A percentile compares a stretch with the other conserved stretches of the same genome.
Conservation (phyloP, 2,113 vertebrate genomes). For the Protobothrops mucrosquamatus region DNA sequence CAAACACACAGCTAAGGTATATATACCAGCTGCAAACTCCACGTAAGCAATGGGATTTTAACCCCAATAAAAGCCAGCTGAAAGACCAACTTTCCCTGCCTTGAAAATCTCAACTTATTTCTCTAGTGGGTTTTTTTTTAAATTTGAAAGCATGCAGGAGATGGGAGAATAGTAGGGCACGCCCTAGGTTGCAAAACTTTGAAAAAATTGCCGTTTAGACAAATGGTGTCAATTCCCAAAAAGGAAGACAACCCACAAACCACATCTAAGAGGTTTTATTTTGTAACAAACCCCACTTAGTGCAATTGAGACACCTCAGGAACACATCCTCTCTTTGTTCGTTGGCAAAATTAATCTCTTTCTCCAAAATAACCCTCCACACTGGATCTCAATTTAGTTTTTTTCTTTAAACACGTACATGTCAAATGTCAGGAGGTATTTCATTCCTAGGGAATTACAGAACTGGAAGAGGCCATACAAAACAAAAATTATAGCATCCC, state of each 20-base stretch:
- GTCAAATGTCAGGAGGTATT: background rate
- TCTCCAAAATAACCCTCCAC: background rate
- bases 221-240: background rate
- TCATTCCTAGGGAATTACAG: background rate
- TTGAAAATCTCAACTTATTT: background rate
- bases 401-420: no score
- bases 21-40: background rate
- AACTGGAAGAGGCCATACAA: background rate
- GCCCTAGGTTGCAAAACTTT: background rate
- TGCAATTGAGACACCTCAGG: background rate
- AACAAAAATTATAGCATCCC: background rate
- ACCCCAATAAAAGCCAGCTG: background rate
- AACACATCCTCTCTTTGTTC: background rate
- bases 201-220: background rate
- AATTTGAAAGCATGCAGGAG: background rate
- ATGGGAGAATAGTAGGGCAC: background rate
- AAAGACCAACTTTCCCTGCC: background rate
- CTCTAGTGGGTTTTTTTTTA: background rate
- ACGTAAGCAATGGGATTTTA: background rate
- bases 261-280: background rate
- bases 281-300: background rate
- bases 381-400: background rate
- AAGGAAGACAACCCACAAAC: background rate
- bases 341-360: background rate
- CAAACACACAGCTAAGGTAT: background rate